phyloP scores from a whole-genome alignment of 2,888 invertebrate genomes.

The Apodemia duryi region DNA sequence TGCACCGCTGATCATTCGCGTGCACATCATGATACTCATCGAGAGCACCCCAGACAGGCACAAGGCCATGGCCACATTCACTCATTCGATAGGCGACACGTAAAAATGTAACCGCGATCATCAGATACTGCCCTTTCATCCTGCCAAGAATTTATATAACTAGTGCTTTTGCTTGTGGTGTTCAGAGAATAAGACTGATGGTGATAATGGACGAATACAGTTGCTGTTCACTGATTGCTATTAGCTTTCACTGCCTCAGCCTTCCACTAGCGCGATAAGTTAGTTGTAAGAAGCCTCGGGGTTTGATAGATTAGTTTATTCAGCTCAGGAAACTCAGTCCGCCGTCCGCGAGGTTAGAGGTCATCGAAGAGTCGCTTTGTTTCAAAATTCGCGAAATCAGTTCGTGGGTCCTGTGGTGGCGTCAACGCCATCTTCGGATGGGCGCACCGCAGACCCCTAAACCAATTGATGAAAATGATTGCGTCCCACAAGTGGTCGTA shows the following conservation, averaged over 20 bases:
- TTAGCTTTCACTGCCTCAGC: constrained; percentile 58
- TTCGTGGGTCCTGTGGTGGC: constrained; percentile 76
- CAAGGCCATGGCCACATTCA: constrained; percentile 44
- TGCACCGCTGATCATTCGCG: constrained; percentile 61
- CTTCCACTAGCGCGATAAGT: constrained; percentile 38
- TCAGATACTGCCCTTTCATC: constrained; percentile 47
- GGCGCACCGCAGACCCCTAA: constrained; percentile 75
- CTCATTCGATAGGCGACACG: constrained; percentile 48
- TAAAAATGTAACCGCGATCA: constrained; percentile 47
- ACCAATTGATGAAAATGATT: constrained; percentile 63
- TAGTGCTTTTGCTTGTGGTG: constrained; percentile 52
- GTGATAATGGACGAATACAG: constrained; percentile 35
- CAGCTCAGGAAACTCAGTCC: constrained; percentile 37
- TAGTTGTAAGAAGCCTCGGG: constrained; percentile 40
- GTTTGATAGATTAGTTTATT: constrained; percentile 32
- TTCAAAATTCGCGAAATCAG: constrained; percentile 73
- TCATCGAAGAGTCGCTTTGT: constrained; percentile 38
- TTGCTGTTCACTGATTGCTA: constrained; percentile 54
- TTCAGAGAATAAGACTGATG: constrained; percentile 45
- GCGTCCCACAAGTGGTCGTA: constrained; percentile 57
- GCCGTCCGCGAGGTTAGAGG: constrained; percentile 37
- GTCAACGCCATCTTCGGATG: constrained; percentile 73
- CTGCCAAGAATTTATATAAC: constrained; percentile 40
- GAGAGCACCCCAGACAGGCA: constrained; percentile 40
- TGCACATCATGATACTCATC: constrained; percentile 56